Evolutionary conservation across 1,140 invertebrate species (phyloP), one percentile per base, ranked within the genome.

Genomic region (Akabosia matsudoensis): DNA sequence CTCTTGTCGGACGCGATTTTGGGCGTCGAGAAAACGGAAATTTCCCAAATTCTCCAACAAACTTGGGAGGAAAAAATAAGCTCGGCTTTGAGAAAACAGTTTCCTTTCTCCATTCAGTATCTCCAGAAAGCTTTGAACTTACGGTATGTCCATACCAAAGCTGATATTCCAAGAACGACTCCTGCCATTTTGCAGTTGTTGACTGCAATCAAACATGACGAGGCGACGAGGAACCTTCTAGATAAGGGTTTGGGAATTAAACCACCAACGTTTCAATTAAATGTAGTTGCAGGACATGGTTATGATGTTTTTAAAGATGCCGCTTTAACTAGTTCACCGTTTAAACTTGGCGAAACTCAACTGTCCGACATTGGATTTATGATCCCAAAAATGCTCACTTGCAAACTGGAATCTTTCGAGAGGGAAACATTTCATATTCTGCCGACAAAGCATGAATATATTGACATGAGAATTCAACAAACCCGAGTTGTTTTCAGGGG

Each of bases 321-420:
- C 0, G 24, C 45, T 16, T 33, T 76, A 10, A 51, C 37, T 3
- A 61, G 0, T 2, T 33, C 30, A 28, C n/a, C 1, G 37, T 33
- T 56, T 24, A 52, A 33, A n/a, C 33, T 73, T 28, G 4, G 7
- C 2, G 28, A 45, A 10, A n/a, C 28, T 2, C 24, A 28, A 2
- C 22, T 28, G n/a, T 76, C 75, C 0, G 75, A 76, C 26, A 76
- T 76, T 34, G 75, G 75, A 0, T 76, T 71, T 22, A 52, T 73
- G 24, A 56, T 76, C 24, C 75, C 75, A 33, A 61, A 31, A n/a
- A 54, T 33, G 3, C 10, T 76, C 3, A 33, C 70, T 10, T 33
- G 51, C 22, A 72, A 72, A 24, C 52, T 76, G 70, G 70, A 70
- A 0, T 51, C 51, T 51, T 30, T 13, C 34, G 0, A 30, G 10